These are phyloP conservation scores for Typhlichthys eigenmanni DNA, from an alignment of 2,797 vertebrate species.

Conservation along the genomic window DNA sequence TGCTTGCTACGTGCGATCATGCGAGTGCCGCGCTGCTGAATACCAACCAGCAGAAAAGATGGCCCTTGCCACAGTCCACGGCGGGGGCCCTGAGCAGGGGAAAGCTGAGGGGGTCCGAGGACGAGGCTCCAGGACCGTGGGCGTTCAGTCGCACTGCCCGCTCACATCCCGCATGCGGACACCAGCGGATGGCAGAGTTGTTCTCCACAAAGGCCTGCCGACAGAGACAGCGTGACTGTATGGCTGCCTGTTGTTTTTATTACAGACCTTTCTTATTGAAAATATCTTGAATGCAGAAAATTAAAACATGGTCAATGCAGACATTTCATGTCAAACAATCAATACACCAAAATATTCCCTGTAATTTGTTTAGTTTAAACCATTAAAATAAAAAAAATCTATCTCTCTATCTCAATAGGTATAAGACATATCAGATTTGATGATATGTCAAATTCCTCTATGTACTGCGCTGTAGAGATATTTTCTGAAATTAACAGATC, in stretches of 20 bases:
- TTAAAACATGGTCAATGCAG: no score
- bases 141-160: conserved; percentile 92
- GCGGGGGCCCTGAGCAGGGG: conserved; percentile 92
- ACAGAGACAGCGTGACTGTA: conserved; percentile 6
- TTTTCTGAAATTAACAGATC: no score
- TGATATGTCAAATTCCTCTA: no score
- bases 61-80: conserved; percentile 97
- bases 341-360: no score
- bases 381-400: no score
- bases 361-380: no score
- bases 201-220: conserved; percentile 97
- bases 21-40: neutral
- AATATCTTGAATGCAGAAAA: no score
- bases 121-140: conserved; percentile 83
- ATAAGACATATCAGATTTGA: no score
- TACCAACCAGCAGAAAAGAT: conserved; percentile 96
- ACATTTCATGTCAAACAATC: no score
- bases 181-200: conserved; percentile 98
- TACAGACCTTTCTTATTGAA: neutral
- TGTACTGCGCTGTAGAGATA: no score
- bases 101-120: conserved; percentile 87
- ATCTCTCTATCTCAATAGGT: no score
- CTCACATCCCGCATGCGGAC: conserved; percentile 93
- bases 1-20: neutral
- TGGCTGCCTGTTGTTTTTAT: neutral